These are phyloP conservation scores for Myodes glareolus DNA, from an alignment of 2,113 vertebrate species.

Conservation along the genomic window DNA sequence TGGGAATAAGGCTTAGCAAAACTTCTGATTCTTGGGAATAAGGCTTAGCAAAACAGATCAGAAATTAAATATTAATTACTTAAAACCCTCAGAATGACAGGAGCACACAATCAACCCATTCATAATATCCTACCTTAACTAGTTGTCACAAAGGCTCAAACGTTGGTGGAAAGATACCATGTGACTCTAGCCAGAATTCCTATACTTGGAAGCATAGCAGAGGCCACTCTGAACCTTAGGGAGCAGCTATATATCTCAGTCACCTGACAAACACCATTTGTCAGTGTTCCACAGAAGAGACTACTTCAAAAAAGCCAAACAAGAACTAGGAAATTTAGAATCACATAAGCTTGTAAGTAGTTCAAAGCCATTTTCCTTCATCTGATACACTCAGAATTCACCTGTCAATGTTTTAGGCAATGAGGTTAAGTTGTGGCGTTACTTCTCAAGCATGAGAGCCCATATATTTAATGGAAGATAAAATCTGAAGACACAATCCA, in stretches of 20 bases:
- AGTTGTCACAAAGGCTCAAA: slow-evolving; percentile 2
- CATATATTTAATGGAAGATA: neutral
- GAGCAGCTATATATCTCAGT: neutral
- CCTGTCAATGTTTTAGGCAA: slow-evolving; percentile 51
- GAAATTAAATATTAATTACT: slow-evolving; percentile 37
- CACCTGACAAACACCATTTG: neutral
- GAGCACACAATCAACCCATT: slow-evolving; percentile 40
- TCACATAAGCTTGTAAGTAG: slow-evolving; percentile 5
- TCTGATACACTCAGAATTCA: slow-evolving; percentile 46
- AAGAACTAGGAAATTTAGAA: neutral
- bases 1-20: neutral
- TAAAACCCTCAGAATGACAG: neutral
- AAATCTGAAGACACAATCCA: slow-evolving; percentile 33
- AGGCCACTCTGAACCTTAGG: neutral
- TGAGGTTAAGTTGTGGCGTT: slow-evolving; percentile 36
- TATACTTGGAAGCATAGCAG: neutral
- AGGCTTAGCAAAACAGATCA: slow-evolving; percentile 1
- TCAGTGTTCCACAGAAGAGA: neutral
- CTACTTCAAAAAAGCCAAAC: neutral
- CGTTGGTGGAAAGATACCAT: neutral
- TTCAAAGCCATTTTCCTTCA: slow-evolving; percentile 10
- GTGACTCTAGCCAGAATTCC: neutral
- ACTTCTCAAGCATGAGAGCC: neutral
- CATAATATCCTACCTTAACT: neutral
- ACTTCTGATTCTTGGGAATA: neutral